Percentiles rank a stretch among this genome's conserved stretches.
These are phyloP conservation scores for Pipistrellus pygmaeus DNA, from an alignment of 2,797 vertebrate species.

Conservation along the genomic window DNA sequence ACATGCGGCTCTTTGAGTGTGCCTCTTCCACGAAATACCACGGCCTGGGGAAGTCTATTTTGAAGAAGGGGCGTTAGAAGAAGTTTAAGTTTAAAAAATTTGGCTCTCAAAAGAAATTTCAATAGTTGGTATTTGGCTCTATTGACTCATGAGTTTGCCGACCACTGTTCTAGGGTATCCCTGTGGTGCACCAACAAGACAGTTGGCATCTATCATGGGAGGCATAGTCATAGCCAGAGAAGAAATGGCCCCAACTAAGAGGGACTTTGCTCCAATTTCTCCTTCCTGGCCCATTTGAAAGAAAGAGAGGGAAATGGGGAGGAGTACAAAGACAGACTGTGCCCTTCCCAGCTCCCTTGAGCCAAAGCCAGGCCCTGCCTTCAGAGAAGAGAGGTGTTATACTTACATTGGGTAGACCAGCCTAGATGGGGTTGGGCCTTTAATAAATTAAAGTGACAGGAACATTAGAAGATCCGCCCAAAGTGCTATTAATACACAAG, in stretches of 20 bases:
- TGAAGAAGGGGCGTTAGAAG: no score
- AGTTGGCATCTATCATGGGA: neutral
- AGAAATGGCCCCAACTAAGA: neutral
- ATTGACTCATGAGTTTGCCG: no score
- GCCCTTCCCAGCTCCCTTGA: neutral
- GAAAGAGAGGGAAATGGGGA: neutral
- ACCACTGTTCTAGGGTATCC: neutral
- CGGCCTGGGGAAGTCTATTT: no score
- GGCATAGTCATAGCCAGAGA: neutral
- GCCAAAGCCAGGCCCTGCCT: neutral
- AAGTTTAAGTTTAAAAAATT: no score
- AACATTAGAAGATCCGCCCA: neutral
- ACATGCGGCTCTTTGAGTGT: no score
- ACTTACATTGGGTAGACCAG: neutral
- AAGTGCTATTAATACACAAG: neutral
- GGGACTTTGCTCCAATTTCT: neutral
- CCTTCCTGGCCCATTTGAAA: neutral
- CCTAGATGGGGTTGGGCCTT: neutral
- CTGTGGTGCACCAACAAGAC: rapidly evolving
- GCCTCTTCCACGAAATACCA: no score
- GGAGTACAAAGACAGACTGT: neutral
- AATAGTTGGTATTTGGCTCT: no score
- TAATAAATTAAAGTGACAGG: constrained; percentile 27
- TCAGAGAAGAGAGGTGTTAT: neutral
- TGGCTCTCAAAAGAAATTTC: no score